Evolutionary conservation across 2,888 invertebrate genomes (phyloP).

Genomic region (Pandemis heparana): DNA sequence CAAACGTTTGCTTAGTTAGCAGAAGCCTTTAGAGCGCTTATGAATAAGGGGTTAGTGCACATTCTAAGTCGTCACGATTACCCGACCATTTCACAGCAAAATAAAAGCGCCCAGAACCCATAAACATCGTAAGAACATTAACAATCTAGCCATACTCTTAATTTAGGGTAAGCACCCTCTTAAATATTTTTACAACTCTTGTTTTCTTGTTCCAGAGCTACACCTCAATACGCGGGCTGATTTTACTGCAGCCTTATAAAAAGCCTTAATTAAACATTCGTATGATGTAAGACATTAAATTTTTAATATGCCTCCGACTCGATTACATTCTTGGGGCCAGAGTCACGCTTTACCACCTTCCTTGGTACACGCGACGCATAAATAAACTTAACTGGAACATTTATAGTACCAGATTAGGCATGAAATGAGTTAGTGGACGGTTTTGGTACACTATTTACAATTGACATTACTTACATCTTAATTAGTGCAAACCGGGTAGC

Average conservation of each 20-base stretch:
- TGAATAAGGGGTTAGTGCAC: too few relatives aligned
- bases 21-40: too few relatives aligned
- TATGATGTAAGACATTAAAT: slow-evolving; percentile 32
- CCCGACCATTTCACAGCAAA: not conserved
- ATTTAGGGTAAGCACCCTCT: not conserved
- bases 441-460: too few relatives aligned
- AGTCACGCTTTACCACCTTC: slow-evolving; percentile 39
- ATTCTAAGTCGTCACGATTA: not conserved
- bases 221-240: slow-evolving; percentile 6
- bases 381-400: slow-evolving; percentile 40
- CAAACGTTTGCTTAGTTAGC: too few relatives aligned
- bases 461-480: too few relatives aligned
- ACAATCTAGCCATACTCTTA: not conserved
- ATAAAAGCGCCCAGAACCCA: not conserved
- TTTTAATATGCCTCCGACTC: slow-evolving; percentile 43
- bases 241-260: slow-evolving; percentile 22
- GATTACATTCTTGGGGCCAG: slow-evolving; percentile 66
- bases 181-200: not conserved
- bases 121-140: not conserved
- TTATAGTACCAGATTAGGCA: slow-evolving; percentile 35
- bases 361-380: slow-evolving; percentile 36
- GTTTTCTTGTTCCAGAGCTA: slow-evolving; percentile 3
- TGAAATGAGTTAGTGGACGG: slow-evolving; percentile 9
- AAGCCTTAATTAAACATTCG: slow-evolving; percentile 33
- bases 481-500: too few relatives aligned